Evolutionary conservation across 2,888 invertebrate species (phyloP).

Genomic region (Drosophila monieri): DNA sequence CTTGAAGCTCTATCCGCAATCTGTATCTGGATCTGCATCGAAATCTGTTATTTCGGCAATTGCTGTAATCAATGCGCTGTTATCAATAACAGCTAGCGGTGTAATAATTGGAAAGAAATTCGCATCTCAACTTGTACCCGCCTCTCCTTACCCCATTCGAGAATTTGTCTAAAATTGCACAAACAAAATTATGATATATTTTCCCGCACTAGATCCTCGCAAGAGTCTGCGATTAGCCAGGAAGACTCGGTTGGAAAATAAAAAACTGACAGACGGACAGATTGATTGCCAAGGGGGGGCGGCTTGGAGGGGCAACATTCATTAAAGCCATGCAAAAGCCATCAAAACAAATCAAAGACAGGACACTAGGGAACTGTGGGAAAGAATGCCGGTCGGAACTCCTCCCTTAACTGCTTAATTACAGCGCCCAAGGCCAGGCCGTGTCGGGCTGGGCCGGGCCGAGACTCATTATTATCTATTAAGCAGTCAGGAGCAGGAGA

Average conservation of each 20-base stretch:
- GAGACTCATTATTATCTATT: slow-evolving; percentile 76
- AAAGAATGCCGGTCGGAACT: slow-evolving; percentile 52
- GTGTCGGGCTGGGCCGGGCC: slow-evolving; percentile 26
- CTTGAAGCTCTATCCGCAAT: slow-evolving; percentile 12
- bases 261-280: slow-evolving; percentile 47
- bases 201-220: slow-evolving; percentile 17
- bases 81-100: slow-evolving; percentile 80
- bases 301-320: slow-evolving; percentile 48
- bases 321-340: slow-evolving; percentile 76
- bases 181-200: slow-evolving; percentile 73
- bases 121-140: neutral
- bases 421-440: slow-evolving; percentile 68
- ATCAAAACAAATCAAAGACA: slow-evolving; percentile 77
- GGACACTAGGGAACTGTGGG: slow-evolving; percentile 70
- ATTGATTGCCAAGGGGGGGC: slow-evolving; percentile 57
- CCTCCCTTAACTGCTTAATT: slow-evolving; percentile 79
- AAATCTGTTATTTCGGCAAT: slow-evolving; percentile 72
- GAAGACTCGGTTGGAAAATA: slow-evolving; percentile 3
- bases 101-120: slow-evolving; percentile 59
- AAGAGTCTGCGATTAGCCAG: slow-evolving; percentile 59
- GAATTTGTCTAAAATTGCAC: slow-evolving; percentile 71
- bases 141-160: slow-evolving; percentile 46
- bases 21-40: slow-evolving; percentile 37
- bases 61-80: slow-evolving; percentile 76
- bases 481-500: slow-evolving; percentile 61